Percentiles rank a stretch among this genome's conserved stretches.
Conservation (phyloP, 2,888 invertebrate genomes). For the Thereva unica region DNA sequence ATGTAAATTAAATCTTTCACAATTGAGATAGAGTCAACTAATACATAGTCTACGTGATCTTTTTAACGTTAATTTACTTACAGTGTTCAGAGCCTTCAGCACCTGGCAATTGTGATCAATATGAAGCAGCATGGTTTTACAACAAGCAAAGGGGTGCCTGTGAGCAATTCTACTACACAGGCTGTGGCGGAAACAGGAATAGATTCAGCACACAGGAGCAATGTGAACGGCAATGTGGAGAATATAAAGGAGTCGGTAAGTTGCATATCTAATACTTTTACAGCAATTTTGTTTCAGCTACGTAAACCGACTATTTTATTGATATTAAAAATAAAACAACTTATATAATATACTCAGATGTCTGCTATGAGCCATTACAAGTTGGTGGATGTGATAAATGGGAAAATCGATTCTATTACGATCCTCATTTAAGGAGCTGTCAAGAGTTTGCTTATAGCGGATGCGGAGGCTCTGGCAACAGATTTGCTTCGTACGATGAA, state of each 20-base stretch:
- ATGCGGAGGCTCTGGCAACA: slow-evolving; percentile 82
- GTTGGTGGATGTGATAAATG: slow-evolving; percentile 72
- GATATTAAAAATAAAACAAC: background rate
- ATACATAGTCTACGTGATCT: too few species aligned
- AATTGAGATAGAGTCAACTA: too few species aligned
- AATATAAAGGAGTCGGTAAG: slow-evolving; percentile 71
- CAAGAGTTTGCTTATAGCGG: slow-evolving; percentile 77
- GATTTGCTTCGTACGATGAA: slow-evolving; percentile 75
- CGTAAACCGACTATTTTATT: background rate
- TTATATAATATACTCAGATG: slow-evolving; percentile 62
- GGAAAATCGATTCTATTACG: slow-evolving; percentile 70
- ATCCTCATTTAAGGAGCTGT: slow-evolving; percentile 65
- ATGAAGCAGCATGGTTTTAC: slow-evolving; percentile 73
- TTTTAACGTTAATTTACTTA: background rate
- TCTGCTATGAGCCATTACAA: slow-evolving; percentile 70
- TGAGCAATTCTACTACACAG: slow-evolving; percentile 69
- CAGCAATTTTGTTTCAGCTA: background rate
- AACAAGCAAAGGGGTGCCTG: slow-evolving; percentile 65
- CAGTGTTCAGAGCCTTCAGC: slow-evolving; percentile 61
- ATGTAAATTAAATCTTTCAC: too few species aligned
- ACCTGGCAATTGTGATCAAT: slow-evolving; percentile 70
- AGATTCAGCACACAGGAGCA: slow-evolving; percentile 75
- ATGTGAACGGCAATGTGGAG: slow-evolving; percentile 77
- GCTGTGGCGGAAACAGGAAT: slow-evolving; percentile 76
- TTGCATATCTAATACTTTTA: slow-evolving; percentile 17